A percentile compares a stretch with the other conserved stretches of the same genome.
These are phyloP conservation scores for Dolomedes plantarius DNA, from an alignment of 2,888 invertebrate genomes.

Conservation along the genomic window DNA sequence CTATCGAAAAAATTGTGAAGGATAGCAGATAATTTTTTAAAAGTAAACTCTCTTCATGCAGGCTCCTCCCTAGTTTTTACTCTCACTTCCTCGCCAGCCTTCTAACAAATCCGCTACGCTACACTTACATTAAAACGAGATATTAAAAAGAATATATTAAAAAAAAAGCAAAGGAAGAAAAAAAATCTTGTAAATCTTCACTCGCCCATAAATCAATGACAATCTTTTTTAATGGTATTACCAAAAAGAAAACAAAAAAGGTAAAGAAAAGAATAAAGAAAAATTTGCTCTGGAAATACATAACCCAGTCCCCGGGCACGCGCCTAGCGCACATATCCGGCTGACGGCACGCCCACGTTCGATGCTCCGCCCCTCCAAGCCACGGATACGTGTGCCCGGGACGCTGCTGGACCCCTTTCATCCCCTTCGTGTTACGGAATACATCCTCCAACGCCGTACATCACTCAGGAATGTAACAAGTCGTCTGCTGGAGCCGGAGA, in stretches of 20 bases:
- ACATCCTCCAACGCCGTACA: background rate
- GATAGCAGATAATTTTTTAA: no score
- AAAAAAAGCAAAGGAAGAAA: no score
- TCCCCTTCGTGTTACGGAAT: background rate
- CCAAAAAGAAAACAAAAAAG: background rate
- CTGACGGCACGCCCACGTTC: background rate
- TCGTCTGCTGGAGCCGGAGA: background rate
- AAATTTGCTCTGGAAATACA: background rate
- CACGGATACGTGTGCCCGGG: background rate
- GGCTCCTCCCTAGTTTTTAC: no score
- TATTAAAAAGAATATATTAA: no score
- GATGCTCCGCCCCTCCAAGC: background rate
- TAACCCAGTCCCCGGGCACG: background rate
- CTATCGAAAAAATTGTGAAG: no score
- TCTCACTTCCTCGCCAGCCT: no score
- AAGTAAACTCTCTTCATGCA: no score
- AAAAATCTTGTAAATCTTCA: no score
- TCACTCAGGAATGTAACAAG: background rate
- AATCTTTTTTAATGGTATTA: background rate
- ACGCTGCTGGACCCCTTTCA: background rate
- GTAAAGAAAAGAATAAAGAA: background rate
- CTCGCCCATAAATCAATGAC: background rate
- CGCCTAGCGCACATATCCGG: background rate
- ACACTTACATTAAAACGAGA: no score
- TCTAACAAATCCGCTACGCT: no score